Evolutionary conservation across 2,888 invertebrate genomes (phyloP).

Genomic region (Molanna angustata): DNA sequence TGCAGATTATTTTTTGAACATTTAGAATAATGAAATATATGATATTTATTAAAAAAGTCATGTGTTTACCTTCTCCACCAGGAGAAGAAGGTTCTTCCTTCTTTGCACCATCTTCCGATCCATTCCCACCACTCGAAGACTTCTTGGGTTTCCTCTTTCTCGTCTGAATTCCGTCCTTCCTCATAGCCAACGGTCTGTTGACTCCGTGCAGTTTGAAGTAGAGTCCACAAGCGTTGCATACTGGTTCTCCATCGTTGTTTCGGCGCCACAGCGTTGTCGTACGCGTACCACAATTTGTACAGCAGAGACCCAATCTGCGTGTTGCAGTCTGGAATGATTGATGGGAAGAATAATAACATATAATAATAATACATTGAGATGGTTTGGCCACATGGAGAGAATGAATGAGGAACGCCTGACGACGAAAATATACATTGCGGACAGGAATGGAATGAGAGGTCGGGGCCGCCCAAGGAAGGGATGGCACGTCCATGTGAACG

Average conservation of each 20-base stretch:
- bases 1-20: background rate
- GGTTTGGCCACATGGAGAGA: no score
- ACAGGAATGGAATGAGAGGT: no score
- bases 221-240: slow-evolving; percentile 97
- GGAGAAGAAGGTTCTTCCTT: slow-evolving; percentile 52
- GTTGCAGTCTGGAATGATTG: slow-evolving; percentile 80
- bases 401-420: no score
- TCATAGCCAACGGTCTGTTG: slow-evolving; percentile 87
- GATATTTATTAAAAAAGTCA: background rate
- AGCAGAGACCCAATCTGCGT: slow-evolving; percentile 84
- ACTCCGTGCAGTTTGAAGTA: slow-evolving; percentile 96
- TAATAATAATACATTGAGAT: no score
- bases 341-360: no score
- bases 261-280: slow-evolving; percentile 97
- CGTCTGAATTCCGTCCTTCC: slow-evolving; percentile 95
- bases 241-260: slow-evolving; percentile 96
- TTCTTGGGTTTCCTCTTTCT: slow-evolving; percentile 92
- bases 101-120: slow-evolving; percentile 45
- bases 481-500: no score
- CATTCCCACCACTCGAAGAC: slow-evolving; percentile 55
- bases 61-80: slow-evolving; percentile 34
- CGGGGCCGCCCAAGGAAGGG: no score
- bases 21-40: no score
- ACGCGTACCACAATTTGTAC: slow-evolving; percentile 96
- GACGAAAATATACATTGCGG: no score